Base-by-base conservation (phyloP, 1,140 invertebrate genomes). In the Drosophila ohnishii region DNA sequence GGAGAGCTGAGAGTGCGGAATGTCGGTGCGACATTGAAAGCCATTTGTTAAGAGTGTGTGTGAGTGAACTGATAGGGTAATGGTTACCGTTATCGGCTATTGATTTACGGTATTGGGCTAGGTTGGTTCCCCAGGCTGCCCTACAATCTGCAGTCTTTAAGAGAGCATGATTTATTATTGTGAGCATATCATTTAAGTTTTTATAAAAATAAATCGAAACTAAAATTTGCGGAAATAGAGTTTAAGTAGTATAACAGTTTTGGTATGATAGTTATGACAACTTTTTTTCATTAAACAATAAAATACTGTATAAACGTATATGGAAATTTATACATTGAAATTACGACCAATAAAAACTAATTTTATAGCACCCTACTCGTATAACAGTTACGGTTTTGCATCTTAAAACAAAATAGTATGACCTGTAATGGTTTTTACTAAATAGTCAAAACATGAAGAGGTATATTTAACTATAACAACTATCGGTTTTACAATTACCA, bases 61-160 rank as follows among this genome's bases (percentile, higher is more conserved):
- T 63, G 60, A 50, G 51, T 48, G 42, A 39, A 50, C 80, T 80
- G 82, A 86, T 85, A 81, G 58, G 77, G 77, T 61, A 85, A 85
- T 80, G 81, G 66, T 65, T 51, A 67, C 67, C 76, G 53, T 81
- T 85, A 85, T 86, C 82, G 53, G 60, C 57, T 66, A 85, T 84
- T 84, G 64, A 84, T 80, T 84, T 77, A 63, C 73, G 37, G 37
- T 53, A 13, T 62, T 51, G 32, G 69, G 51, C 61, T 35, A 60
- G 32, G 57, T 44, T 75, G 55, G 60, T 58, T 42, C 28, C 48
- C 11, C 40, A 16, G 22, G 34, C 16, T 53, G 53, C 66, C 50
- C 73, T 65, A 69, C 57, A 53, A 53, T 53, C 50, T 22, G 3
- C 16, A 3, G 10, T 13, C 30, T 51, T 34, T 0, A 13, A 30